A percentile compares a stretch with the other conserved stretches of the same genome.
Evolutionary conservation across 2,113 vertebrate species (phyloP).

Genomic region (Menidia beryllina): DNA sequence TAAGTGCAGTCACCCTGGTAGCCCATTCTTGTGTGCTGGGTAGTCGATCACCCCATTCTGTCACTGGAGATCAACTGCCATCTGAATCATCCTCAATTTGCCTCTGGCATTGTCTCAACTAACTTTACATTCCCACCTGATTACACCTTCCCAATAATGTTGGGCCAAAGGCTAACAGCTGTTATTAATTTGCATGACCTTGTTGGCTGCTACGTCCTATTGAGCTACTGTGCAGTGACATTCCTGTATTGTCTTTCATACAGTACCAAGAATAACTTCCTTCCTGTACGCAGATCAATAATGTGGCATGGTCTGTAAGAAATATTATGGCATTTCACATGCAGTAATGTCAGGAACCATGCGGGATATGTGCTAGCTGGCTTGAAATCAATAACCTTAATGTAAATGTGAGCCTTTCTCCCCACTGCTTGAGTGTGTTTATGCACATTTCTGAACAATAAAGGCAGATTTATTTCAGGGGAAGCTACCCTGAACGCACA

Average conservation of each 20-base stretch:
- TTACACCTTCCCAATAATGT: constrained; percentile 56
- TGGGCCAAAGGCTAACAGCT: constrained; percentile 53
- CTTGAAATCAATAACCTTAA: constrained; percentile 60
- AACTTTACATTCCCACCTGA: constrained; percentile 46
- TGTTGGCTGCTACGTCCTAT: constrained; percentile 54
- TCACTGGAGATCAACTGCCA: constrained; percentile 63
- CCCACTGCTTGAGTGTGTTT: constrained; percentile 43
- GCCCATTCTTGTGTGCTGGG: constrained; percentile 19
- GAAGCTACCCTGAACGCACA: constrained; percentile 14
- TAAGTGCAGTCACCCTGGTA: constrained; percentile 15
- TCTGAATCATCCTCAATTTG: constrained; percentile 36
- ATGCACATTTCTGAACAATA: constrained; percentile 35
- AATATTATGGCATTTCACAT: constrained; percentile 61
- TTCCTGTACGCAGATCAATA: constrained; percentile 73
- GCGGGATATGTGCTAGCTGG: constrained; percentile 40
- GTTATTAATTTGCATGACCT: constrained; percentile 70
- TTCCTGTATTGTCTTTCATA: constrained; percentile 75
- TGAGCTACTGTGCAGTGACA: constrained; percentile 19
- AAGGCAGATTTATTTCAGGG: constrained; percentile 32
- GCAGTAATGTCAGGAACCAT: constrained; percentile 51
- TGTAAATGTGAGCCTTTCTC: constrained; percentile 53
- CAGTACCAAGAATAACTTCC: constrained; percentile 66
- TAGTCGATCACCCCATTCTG: constrained; percentile 50
- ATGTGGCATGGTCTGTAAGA: constrained; percentile 46
- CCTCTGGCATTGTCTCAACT: constrained; percentile 10